These are phyloP conservation scores for Neoseiulus cucumeris DNA, from an alignment of 1,140 invertebrate genomes.

Conservation along the genomic window DNA sequence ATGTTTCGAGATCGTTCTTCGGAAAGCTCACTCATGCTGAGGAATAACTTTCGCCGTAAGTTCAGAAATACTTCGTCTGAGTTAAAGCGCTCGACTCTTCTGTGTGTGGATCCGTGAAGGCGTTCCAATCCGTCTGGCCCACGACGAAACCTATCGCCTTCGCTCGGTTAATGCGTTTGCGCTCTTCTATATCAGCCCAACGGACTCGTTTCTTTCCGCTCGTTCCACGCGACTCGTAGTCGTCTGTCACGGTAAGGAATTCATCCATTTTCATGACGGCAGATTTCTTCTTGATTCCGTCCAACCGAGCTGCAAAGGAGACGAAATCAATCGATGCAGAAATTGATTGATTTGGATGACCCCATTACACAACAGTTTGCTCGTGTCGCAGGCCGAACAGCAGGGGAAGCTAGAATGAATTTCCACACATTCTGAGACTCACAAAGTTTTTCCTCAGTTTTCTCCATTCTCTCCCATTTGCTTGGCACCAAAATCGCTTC, in stretches of 20 bases:
- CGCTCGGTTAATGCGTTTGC: constrained; percentile 66
- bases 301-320: constrained; percentile 7
- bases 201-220: constrained; percentile 43
- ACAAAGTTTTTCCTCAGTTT: constrained; percentile 41
- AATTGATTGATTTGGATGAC: no score
- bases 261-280: constrained; percentile 46
- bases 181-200: constrained; percentile 91
- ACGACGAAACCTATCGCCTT: constrained; percentile 83
- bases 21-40: no score
- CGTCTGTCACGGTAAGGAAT: constrained; percentile 62
- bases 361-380: no score
- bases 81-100: constrained; percentile 50
- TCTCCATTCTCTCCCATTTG: constrained; percentile 43
- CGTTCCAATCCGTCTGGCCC: constrained; percentile 77
- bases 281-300: constrained; percentile 12
- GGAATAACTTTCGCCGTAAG: no score
- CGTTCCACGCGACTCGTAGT: constrained; percentile 31
- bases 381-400: no score
- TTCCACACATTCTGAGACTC: constrained; percentile 24
- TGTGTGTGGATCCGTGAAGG: constrained; percentile 78
- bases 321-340: constrained; percentile 9
- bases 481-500: constrained; percentile 26
- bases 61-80: constrained; percentile 79
- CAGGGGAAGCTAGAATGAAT: no score
- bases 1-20: no score